phyloP scores from a whole-genome alignment of 2,888 invertebrate genomes.

The Sinotaia quadrata region DNA sequence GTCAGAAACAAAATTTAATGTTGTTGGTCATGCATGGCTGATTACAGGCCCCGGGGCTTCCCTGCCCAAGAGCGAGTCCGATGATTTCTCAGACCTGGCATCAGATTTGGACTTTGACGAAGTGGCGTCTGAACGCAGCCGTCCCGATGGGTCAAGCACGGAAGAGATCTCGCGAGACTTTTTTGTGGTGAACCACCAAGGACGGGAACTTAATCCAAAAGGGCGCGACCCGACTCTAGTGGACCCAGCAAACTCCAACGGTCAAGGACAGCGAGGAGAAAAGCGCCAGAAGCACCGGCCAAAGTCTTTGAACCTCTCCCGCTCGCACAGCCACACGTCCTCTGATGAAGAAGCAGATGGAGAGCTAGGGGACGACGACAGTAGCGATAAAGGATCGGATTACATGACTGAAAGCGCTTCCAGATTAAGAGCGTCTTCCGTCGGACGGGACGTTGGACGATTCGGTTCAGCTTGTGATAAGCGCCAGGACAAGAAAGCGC shows the following conservation, averaged over 20 bases:
- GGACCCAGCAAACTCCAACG: slow-evolving; percentile 10
- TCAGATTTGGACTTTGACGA: slow-evolving; percentile 65
- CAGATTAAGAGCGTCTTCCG: neutral
- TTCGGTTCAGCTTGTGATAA: slow-evolving; percentile 3
- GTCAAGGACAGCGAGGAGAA: neutral
- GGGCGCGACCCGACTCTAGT: no score
- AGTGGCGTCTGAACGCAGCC: slow-evolving; percentile 52
- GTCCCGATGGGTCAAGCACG: slow-evolving; percentile 54
- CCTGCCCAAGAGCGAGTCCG: slow-evolving; percentile 62
- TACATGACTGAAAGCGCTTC: no score
- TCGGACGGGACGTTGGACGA: neutral
- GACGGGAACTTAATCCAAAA: no score
- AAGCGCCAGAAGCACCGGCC: slow-evolving; percentile 57
- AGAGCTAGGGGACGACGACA: neutral
- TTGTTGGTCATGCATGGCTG: neutral
- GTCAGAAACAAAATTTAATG: no score
- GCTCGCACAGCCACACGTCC: slow-evolving; percentile 64
- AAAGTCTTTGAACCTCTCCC: slow-evolving; percentile 60
- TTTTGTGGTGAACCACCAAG: slow-evolving; percentile 47
- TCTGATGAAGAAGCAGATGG: slow-evolving; percentile 52
- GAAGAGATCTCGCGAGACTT: slow-evolving; percentile 61
- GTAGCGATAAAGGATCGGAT: slow-evolving; percentile 2
- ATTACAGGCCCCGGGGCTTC: slow-evolving; percentile 41
- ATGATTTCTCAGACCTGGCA: slow-evolving; percentile 59
- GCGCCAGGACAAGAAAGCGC: neutral